Evolutionary conservation across 2,797 vertebrate genomes (phyloP).

Genomic region (Myiotriccus ornatus): DNA sequence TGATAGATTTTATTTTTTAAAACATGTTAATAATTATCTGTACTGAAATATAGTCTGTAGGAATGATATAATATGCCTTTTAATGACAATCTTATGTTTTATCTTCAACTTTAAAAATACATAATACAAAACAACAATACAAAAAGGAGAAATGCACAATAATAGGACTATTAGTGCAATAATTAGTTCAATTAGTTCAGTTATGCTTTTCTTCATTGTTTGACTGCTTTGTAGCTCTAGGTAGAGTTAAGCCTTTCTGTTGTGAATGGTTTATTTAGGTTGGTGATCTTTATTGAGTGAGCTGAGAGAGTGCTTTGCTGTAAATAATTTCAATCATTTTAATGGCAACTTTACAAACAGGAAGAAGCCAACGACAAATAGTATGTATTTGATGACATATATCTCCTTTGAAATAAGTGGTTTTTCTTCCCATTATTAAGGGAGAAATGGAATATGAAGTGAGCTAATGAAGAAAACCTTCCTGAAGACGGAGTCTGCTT

Average conservation of each 20-base stretch:
- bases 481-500: background rate
- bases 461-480: constrained; percentile 5
- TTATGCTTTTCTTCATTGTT: background rate
- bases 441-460: constrained; percentile 5
- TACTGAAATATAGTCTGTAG: background rate
- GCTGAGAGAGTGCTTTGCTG: background rate
- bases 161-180: background rate
- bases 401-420: background rate
- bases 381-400: background rate
- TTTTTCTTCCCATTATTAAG: background rate
- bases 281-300: background rate
- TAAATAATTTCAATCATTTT: constrained; percentile 8
- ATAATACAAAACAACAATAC: background rate
- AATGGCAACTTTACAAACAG: background rate
- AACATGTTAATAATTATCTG: background rate
- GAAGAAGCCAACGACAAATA: constrained; percentile 5
- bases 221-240: background rate
- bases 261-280: background rate
- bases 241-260: background rate
- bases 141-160: background rate
- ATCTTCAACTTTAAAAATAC: background rate
- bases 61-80: background rate
- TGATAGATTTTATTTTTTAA: background rate
- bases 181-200: background rate
- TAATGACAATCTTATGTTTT: background rate